Evolutionary conservation across 1,140 invertebrate genomes (phyloP).

Genomic region (Drosophila miranda): DNA sequence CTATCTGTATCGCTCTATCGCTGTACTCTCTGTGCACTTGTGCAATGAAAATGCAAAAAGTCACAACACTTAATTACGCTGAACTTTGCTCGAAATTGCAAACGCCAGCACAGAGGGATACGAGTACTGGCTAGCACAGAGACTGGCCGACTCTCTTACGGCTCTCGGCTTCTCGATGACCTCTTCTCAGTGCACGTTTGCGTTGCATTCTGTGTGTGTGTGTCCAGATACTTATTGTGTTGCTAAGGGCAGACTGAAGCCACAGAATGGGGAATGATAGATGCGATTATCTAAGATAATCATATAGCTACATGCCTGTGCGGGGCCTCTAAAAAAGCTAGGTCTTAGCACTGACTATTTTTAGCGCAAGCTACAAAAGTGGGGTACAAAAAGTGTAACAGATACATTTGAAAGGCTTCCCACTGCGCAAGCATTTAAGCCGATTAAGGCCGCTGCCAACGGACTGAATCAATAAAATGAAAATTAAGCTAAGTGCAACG

Average conservation of each 20-base stretch:
- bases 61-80: conserved; percentile 65
- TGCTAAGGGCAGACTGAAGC: no score
- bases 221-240: background rate
- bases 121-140: background rate
- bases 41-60: conserved; percentile 62
- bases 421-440: no score
- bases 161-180: conserved; percentile 36
- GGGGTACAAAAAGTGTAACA: no score
- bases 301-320: no score
- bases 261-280: no score
- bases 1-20: no score
- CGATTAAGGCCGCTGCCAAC: background rate
- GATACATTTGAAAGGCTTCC: no score
- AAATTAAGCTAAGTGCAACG: conserved; percentile 25
- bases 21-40: conserved; percentile 22
- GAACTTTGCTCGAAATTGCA: conserved; percentile 69
- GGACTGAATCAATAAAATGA: conserved; percentile 23
- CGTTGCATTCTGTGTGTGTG: conserved; percentile 6
- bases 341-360: no score
- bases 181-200: conserved; percentile 51
- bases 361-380: no score
- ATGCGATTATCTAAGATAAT: no score
- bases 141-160: conserved; percentile 12
- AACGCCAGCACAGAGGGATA: conserved; percentile 10
- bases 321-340: no score